Evolutionary conservation across 2,797 vertebrate species (phyloP).

Genomic region (Myripristis jacobus): DNA sequence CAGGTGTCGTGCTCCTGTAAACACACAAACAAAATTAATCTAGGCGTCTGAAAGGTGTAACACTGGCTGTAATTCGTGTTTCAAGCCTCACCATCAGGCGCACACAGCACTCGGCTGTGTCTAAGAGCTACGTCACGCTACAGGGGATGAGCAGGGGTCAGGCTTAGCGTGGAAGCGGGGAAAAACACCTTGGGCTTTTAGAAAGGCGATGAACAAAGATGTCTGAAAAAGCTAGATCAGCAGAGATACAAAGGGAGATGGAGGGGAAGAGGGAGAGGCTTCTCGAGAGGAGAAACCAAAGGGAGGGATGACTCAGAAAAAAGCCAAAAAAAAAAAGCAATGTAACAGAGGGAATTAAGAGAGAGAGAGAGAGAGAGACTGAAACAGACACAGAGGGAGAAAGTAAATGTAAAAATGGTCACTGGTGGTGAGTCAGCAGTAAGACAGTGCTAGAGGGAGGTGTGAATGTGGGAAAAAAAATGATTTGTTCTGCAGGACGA

Average conservation of each 20-base stretch:
- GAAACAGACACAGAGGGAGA: background rate
- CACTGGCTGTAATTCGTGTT: conserved; percentile 29
- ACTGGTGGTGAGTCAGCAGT: conserved; percentile 72
- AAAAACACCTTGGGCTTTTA: conserved; percentile 40
- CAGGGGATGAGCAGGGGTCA: background rate
- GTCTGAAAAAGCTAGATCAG: conserved; percentile 42
- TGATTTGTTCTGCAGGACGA: conserved; percentile 42
- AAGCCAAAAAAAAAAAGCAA: too few relatives aligned
- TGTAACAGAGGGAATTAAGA: conserved; percentile 26
- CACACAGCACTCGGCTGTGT: conserved; percentile 45
- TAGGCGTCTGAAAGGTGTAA: conserved; percentile 16
- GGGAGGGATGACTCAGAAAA: conserved; percentile 62
- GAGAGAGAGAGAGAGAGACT: background rate
- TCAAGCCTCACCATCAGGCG: conserved; percentile 29
- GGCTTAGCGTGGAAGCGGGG: conserved; percentile 15
- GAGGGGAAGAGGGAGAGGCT: conserved; percentile 35
- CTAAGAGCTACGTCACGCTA: conserved; percentile 40
- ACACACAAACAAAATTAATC: conserved; percentile 16
- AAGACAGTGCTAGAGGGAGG: conserved; percentile 50
- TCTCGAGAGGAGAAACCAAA: conserved; percentile 37
- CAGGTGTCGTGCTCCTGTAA: conserved; percentile 89
- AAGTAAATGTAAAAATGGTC: conserved; percentile 34
- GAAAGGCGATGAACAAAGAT: conserved; percentile 47
- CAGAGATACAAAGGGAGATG: conserved; percentile 35
- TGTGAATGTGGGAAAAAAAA: conserved; percentile 44